Conservation (phyloP, 2,113 vertebrate species). For the Xiphias gladius region DNA sequence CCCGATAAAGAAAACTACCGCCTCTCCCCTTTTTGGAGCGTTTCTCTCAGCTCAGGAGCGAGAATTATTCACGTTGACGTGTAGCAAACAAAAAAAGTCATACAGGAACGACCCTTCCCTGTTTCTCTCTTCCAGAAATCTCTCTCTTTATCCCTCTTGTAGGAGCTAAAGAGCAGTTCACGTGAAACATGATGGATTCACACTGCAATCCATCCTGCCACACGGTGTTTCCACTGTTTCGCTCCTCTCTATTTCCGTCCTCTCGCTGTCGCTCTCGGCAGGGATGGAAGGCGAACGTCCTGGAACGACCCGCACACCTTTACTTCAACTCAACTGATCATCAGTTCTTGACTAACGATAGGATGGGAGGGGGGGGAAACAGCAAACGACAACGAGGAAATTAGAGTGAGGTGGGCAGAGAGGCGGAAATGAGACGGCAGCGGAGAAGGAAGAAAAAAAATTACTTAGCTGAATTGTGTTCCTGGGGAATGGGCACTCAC, state of each 20-base stretch:
- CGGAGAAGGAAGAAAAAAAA: background rate
- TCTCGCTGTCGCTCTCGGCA: constrained; percentile 18
- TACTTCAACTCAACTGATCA: constrained; percentile 39
- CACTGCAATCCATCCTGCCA: constrained; percentile 58
- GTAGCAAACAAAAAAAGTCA: constrained; percentile 54
- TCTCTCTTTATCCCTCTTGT: background rate
- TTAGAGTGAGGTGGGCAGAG: constrained; percentile 28
- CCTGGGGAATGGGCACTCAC: constrained; percentile 16
- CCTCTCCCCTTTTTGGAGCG: constrained; percentile 7
- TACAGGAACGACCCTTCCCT: constrained; percentile 29
- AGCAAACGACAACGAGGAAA: constrained; percentile 28
- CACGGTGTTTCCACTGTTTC: constrained; percentile 40
- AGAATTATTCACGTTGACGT: constrained; percentile 22
- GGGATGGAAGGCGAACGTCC: constrained; percentile 55
- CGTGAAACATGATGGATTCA: constrained; percentile 51
- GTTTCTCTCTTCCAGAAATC: constrained; percentile 35
- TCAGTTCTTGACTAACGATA: constrained; percentile 36
- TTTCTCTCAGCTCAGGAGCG: constrained; percentile 6
- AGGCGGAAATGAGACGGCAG: constrained; percentile 20
- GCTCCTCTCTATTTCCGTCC: constrained; percentile 45
- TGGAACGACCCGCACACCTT: constrained; percentile 40
- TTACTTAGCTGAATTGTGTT: constrained; percentile 37
- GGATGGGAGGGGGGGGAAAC: background rate
- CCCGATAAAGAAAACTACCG: constrained; percentile 2
- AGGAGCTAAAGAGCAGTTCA: background rate